These are phyloP conservation scores for Meloidogyne hapla DNA, from an alignment of 1,140 invertebrate species.

Conservation along the genomic window DNA sequence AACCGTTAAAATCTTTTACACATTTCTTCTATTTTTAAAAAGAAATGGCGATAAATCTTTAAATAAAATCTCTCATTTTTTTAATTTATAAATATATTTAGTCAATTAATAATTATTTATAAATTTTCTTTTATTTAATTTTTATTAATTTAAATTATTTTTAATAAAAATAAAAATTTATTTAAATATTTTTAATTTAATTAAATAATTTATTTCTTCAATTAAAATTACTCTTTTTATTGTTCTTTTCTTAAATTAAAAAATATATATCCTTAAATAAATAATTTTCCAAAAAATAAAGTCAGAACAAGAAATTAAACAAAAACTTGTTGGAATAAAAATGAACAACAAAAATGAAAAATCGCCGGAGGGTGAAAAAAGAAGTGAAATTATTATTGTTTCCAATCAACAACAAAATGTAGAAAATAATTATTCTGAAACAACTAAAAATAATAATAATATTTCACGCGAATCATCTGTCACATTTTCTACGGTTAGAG, in stretches of 20 bases:
- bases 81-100: not conserved
- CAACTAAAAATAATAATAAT: not conserved
- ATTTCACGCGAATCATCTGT: conserved; percentile 19
- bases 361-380: not conserved
- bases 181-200: too few relatives aligned
- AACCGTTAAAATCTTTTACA: not conserved
- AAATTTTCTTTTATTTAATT: too few relatives aligned
- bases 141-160: too few relatives aligned
- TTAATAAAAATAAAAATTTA: too few relatives aligned
- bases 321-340: not conserved
- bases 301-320: not conserved
- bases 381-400: conserved; percentile 4
- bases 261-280: too few relatives aligned
- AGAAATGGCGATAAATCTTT: not conserved
- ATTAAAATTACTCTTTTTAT: too few relatives aligned
- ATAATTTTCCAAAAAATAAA: too few relatives aligned
- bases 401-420: not conserved
- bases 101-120: too few relatives aligned
- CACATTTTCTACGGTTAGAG: conserved; percentile 15
- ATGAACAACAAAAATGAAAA: conserved; percentile 8
- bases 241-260: too few relatives aligned
- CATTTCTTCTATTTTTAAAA: not conserved
- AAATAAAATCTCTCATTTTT: not conserved
- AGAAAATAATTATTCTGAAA: conserved; percentile 4
- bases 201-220: too few relatives aligned